A percentile compares a stretch with the other conserved stretches of the same genome.
These are phyloP conservation scores for Hippocampus mohnikei DNA, from an alignment of 2,113 vertebrate species.

Conservation along the genomic window DNA sequence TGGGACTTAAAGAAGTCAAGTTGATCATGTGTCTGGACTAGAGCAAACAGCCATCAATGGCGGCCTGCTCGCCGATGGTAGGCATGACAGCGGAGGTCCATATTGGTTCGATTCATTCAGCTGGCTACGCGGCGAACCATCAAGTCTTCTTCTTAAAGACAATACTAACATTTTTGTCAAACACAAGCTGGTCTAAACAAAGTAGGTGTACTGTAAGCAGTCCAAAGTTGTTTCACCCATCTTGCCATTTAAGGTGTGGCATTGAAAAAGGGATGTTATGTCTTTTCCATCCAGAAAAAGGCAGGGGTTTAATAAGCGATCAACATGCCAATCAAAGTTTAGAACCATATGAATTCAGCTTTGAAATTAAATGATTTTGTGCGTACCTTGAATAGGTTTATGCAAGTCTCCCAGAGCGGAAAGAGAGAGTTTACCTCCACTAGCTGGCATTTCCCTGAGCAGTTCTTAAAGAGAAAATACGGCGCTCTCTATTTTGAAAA, in stretches of 20 bases:
- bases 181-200: constrained; percentile 2
- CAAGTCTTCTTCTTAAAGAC: constrained; percentile 45
- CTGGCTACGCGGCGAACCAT: constrained; percentile 43
- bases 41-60: constrained; percentile 26
- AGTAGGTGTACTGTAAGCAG: background rate
- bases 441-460: constrained; percentile 2
- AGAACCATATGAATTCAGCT: background rate
- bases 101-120: constrained; percentile 68
- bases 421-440: background rate
- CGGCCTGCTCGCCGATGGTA: constrained; percentile 42
- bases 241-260: background rate
- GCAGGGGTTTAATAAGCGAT: background rate
- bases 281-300: background rate
- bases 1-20: constrained; percentile 54
- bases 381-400: background rate
- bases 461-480: background rate
- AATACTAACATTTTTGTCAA: constrained; percentile 34
- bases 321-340: background rate
- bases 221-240: background rate
- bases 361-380: background rate
- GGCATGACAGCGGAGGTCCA: constrained; percentile 34
- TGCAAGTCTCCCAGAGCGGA: background rate
- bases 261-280: background rate
- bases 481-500: background rate
- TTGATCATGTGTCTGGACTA: constrained; percentile 31